Base-by-base conservation (phyloP, 2,888 invertebrate genomes). In the Leptarthrus brevirostris region DNA sequence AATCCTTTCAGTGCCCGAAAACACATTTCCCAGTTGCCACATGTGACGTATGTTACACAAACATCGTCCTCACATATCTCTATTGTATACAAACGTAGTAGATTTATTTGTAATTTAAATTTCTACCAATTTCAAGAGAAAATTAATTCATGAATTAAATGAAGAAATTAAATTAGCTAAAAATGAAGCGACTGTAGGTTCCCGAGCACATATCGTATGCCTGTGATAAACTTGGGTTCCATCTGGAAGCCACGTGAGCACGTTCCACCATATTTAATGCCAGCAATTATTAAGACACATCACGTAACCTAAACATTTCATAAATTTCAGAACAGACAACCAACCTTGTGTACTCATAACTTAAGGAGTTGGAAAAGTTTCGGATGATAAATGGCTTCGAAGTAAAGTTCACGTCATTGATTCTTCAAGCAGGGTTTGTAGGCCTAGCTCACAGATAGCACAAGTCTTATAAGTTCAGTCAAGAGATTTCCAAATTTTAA, bases 211-310 rank as follows among this genome's bases (percentile, higher is more conserved):
- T 53, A 30, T 30, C 1, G 1, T 22, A 22, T 12, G 12, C n/a
- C 10, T 10, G 22, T 22, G 22, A 53, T 24, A 20, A 53, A 24
- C 52, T 12, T n/a, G 6, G 12, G 14, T 22, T 14, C n/a, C 54
- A 26, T 12, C 14, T 16, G 24, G 12, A 18, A 47, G 26, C 18
- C 3, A 26, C 47, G 26, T 30, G 20, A 58, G 58, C 72, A 72
- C 72, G 72, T 72, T 40, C 30, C 47, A 12, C 47, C 56, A 74
- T 74, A 76, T 74, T 74, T 76, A 74, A 76, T 76, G 70, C 10
- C 24, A 56, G 74, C 64, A 76, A 73, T 76, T 76, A 76, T 74
- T 61, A 74, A 76, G 76, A 76, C 76, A 76, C 53, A 76, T 76
- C 76, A 76, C 76, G 76, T 76, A 74, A 54, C 26, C 70, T 44